Evolutionary conservation across 2,888 invertebrate species (phyloP), one percentile per base, ranked within the genome.

Genomic region (Agrilus biguttatus): DNA sequence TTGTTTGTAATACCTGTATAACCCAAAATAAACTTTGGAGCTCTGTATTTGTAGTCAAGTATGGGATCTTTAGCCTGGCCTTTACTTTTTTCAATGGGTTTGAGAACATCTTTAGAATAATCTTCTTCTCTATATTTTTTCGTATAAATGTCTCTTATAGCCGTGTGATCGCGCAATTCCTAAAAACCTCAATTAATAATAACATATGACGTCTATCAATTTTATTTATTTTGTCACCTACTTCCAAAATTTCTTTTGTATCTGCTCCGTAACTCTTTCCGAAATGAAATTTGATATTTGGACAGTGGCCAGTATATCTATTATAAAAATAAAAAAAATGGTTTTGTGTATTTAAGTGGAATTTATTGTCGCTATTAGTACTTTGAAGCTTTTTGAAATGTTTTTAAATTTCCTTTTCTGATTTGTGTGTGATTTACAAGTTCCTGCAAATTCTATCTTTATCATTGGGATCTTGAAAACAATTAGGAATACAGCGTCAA

Each of bases 231-330:
- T 28, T 8, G 10, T 28, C 28, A 50, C 53, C 55, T 59, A 70
- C 80, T 63, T 71, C 69, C 51, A 80, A 67, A 49, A 80, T 80
- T 57, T 80, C 79, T 52, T 78, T 70, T 4, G 80, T 81, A 58
- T 74, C 78, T 50, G 78, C 75, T 14, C 80, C 80, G 61, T 80
- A 81, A 57, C 79, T 73, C 62, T 79, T 77, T 39, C 81, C 81
- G 56, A 75, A 78, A 40, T 78, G 76, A 56, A 80, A 81, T 56
- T 80, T 78, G 41, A 81, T 69, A 52, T 79, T 75, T 39, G 80
- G 81, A 60, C 80, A 81, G 55, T 81, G 80, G 10, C 81, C 81
- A 2, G 81, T 81, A 60, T 81, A 81, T 48, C 81, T 81, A 69
- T 14, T n/a, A n/a, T n/a, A n/a, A n/a, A 60, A 60, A 42, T 45